phyloP scores from a whole-genome alignment of 2,888 invertebrate species.

The Megalurothrips usitatus region DNA sequence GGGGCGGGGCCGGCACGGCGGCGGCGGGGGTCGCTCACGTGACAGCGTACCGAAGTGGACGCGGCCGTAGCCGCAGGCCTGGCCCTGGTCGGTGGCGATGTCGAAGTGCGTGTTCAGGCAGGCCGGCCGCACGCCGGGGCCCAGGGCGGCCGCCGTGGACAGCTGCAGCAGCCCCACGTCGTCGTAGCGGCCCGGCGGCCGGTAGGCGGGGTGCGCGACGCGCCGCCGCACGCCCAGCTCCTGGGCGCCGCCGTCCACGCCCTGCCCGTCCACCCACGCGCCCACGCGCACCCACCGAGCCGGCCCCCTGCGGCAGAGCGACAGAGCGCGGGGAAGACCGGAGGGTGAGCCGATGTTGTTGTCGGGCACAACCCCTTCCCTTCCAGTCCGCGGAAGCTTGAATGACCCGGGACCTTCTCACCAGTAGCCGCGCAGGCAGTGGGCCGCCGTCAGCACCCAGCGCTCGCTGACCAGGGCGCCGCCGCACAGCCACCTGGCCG shows the following conservation, averaged over 20 bases:
- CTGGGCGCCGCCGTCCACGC: neutral
- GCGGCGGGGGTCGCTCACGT: neutral
- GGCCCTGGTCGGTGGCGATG: neutral
- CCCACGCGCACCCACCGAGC: neutral
- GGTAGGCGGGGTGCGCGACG: neutral
- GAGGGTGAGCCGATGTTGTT: too few relatives aligned
- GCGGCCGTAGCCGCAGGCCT: constrained; percentile 20
- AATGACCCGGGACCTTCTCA: too few relatives aligned
- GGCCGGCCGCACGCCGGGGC: constrained; percentile 4
- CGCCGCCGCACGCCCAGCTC: neutral
- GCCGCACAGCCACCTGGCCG: neutral
- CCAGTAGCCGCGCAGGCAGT: neutral
- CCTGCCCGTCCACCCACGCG: neutral
- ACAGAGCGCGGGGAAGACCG: neutral
- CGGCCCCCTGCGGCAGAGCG: neutral
- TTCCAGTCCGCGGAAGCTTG: too few relatives aligned
- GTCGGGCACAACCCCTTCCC: too few relatives aligned
- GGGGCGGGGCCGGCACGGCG: neutral
- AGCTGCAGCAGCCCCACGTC: neutral
- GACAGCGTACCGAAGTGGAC: neutral
- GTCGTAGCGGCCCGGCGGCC: constrained; percentile 3
- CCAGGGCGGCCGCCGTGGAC: neutral
- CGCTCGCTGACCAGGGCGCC: neutral
- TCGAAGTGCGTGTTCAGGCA: neutral
- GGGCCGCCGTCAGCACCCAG: neutral